These are phyloP conservation scores for Ursus arctos DNA, from an alignment of 2,113 vertebrate genomes.

Conservation along the genomic window DNA sequence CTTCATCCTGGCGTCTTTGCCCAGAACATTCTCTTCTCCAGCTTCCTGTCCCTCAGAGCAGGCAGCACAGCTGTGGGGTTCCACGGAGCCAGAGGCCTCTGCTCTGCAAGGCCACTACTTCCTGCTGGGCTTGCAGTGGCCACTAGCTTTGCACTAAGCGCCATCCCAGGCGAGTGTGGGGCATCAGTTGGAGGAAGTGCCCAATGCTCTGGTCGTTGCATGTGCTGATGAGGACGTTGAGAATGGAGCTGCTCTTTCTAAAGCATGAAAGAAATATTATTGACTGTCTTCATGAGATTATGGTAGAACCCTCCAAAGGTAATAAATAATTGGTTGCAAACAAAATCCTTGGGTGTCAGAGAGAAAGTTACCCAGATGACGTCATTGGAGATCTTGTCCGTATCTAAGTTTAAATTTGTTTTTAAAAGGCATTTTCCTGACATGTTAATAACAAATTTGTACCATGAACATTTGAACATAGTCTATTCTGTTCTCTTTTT, in stretches of 20 bases:
- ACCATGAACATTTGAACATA: neutral
- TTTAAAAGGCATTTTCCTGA: neutral
- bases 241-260: neutral
- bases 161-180: neutral
- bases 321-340: neutral
- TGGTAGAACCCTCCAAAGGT: neutral
- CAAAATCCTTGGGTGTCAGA: neutral
- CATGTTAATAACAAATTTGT: neutral
- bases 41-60: neutral
- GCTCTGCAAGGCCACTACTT: neutral
- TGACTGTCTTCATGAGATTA: neutral
- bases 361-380: neutral
- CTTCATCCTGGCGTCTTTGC: neutral
- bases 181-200: neutral
- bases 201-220: no score
- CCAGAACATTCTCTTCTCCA: neutral
- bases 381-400: neutral
- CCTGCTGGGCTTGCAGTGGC: neutral
- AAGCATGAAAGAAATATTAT: neutral
- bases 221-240: neutral
- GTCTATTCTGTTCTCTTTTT: slow-evolving; percentile 38
- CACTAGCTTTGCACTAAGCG: neutral
- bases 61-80: neutral
- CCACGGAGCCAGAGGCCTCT: neutral
- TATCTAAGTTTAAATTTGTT: neutral